Evolutionary conservation across 2,888 invertebrate genomes (phyloP).

Genomic region (Anoncus sp.): DNA sequence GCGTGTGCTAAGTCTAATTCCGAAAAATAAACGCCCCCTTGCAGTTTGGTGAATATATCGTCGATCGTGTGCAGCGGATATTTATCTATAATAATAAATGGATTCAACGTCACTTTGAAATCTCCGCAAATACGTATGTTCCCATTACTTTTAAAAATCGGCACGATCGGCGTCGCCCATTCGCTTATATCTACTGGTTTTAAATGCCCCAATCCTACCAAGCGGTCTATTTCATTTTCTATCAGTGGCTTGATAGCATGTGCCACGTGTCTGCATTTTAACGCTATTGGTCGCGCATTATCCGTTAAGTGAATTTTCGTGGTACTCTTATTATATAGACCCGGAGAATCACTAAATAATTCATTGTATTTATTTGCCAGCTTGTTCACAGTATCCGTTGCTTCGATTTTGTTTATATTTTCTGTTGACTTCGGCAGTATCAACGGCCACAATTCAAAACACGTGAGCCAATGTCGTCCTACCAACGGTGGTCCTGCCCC

Average conservation of each 20-base stretch:
- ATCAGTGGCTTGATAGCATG: slow-evolving; percentile 45
- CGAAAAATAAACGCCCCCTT: slow-evolving; percentile 37
- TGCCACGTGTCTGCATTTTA: slow-evolving; percentile 47
- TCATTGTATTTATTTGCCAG: slow-evolving; percentile 31
- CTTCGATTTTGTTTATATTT: not conserved
- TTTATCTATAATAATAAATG: slow-evolving; percentile 34
- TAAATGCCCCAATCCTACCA: slow-evolving; percentile 43
- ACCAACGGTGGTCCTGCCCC: not conserved
- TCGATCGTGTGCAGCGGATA: too few species aligned
- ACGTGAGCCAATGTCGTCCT: not conserved
- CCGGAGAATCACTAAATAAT: slow-evolving; percentile 51
- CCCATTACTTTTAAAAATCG: slow-evolving; percentile 54
- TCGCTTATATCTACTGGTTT: slow-evolving; percentile 51
- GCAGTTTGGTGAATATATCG: slow-evolving; percentile 46
- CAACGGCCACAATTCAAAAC: not conserved
- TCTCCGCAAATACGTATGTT: too few species aligned
- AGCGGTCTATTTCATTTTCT: slow-evolving; percentile 48
- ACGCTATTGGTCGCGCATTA: slow-evolving; percentile 39
- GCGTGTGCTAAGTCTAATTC: slow-evolving; percentile 40
- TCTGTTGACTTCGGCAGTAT: too few species aligned
- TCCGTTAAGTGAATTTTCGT: slow-evolving; percentile 51
- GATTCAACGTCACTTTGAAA: slow-evolving; percentile 58
- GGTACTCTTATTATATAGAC: slow-evolving; percentile 51
- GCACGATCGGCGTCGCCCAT: too few species aligned
- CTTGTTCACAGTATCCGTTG: slow-evolving; percentile 5